phyloP scores from a whole-genome alignment of 2,888 invertebrate genomes.

The Thymelicus acteon region DNA sequence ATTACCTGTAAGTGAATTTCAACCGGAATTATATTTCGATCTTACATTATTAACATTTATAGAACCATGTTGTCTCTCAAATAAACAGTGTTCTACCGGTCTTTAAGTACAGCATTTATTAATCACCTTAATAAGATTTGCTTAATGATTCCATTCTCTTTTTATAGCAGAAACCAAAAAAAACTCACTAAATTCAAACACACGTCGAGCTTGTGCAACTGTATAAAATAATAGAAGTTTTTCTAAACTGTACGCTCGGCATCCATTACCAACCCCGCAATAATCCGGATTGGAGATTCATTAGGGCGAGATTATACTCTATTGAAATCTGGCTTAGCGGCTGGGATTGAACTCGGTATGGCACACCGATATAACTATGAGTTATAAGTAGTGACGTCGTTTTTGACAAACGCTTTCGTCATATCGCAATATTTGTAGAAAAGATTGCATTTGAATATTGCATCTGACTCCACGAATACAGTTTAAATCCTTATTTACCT shows the following conservation, averaged over 20 bases:
- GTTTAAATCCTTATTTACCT: background rate
- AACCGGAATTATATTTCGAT: too few relatives aligned
- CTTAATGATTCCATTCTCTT: too few relatives aligned
- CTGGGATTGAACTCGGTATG: conserved; percentile 55
- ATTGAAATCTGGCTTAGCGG: conserved; percentile 83
- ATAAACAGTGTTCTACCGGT: too few relatives aligned
- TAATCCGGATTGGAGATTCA: conserved; percentile 85
- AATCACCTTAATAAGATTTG: too few relatives aligned
- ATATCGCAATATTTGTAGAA: background rate
- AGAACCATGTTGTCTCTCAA: too few relatives aligned
- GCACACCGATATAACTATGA: conserved; percentile 7
- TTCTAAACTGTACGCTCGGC: conserved; percentile 70
- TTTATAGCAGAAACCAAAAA: too few relatives aligned
- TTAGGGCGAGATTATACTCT: conserved; percentile 84
- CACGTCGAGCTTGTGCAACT: conserved; percentile 21
- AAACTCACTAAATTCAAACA: conserved; percentile 8
- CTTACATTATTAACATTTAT: too few relatives aligned
- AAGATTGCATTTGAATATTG: background rate
- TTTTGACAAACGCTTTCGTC: background rate
- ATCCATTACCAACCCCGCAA: conserved; percentile 69
- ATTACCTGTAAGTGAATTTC: too few relatives aligned
- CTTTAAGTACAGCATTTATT: too few relatives aligned
- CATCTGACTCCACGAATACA: background rate
- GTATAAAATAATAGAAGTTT: conserved; percentile 68
- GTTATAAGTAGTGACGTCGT: background rate